Evolutionary conservation across 2,113 vertebrate genomes (phyloP).

Genomic region (Elgaria multicarinata): DNA sequence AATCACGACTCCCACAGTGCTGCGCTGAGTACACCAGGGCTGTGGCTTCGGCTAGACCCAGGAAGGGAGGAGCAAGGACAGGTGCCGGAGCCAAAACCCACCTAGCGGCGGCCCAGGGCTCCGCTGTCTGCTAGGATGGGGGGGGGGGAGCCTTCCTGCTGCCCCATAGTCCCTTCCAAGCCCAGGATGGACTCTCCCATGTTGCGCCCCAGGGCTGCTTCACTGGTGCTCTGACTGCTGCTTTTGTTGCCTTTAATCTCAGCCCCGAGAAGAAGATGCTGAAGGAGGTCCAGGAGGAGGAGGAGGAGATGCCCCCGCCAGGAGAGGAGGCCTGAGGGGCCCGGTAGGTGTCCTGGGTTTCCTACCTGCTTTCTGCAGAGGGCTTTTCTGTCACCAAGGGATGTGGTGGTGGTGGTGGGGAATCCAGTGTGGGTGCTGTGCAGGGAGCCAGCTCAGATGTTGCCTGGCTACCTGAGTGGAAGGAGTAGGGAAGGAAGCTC

Average conservation of each 20-base stretch:
- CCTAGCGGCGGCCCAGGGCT: neutral
- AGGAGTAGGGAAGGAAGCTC: neutral
- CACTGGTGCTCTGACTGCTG: neutral
- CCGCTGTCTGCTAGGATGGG: neutral
- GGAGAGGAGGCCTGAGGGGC: conserved; percentile 61
- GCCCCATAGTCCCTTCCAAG: neutral
- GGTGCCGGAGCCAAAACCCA: too few relatives aligned
- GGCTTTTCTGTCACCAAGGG: neutral
- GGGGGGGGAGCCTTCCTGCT: neutral
- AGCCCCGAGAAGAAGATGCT: conserved; percentile 77
- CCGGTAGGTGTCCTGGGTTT: conserved; percentile 29
- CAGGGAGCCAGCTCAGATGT: neutral
- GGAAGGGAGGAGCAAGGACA: neutral
- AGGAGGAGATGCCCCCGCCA: conserved; percentile 49
- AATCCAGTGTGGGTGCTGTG: neutral
- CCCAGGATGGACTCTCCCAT: neutral
- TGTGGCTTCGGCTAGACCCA: neutral
- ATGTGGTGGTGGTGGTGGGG: too few relatives aligned
- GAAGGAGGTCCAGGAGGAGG: conserved; percentile 47
- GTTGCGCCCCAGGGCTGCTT: too few relatives aligned
- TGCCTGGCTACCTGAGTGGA: neutral
- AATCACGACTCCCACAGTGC: neutral
- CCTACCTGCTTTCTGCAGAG: neutral
- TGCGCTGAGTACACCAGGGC: too few relatives aligned
- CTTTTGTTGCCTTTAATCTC: conserved; percentile 5